A percentile compares a stretch with the other conserved stretches of the same genome.
These are phyloP conservation scores for Pseudochromis fuscus DNA, from an alignment of 2,797 vertebrate species.

Conservation along the genomic window DNA sequence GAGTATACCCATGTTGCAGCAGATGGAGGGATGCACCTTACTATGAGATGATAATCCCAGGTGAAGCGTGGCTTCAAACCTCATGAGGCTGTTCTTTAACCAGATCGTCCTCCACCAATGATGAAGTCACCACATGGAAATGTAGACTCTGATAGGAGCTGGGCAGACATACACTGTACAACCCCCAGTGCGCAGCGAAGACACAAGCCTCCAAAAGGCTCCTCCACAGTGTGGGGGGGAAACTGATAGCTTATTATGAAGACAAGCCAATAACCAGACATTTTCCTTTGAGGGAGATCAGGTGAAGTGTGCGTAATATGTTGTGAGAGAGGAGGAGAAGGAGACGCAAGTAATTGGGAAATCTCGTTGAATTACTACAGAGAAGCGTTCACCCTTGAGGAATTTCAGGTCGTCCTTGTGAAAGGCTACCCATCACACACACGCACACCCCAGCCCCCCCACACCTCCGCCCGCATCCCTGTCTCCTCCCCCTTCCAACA, in stretches of 20 bases:
- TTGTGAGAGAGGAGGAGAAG: conserved; percentile 19
- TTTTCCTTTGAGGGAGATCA: conserved; percentile 55
- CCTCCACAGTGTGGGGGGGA: conserved; percentile 12
- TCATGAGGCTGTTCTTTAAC: conserved; percentile 44
- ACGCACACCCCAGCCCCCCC: conserved; percentile 19
- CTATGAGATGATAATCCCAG: conserved; percentile 13
- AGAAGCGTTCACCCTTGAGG: conserved; percentile 80
- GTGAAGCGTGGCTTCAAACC: conserved; percentile 48
- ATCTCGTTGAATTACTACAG: conserved; percentile 69
- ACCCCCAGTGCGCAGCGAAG: conserved; percentile 43
- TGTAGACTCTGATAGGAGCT: conserved; percentile 25
- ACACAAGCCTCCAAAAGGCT: conserved; percentile 40
- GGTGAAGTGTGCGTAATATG: conserved; percentile 55
- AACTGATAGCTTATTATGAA: conserved; percentile 34
- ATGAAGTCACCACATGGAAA: conserved; percentile 27
- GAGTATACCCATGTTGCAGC: background rate
- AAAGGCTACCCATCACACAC: conserved; percentile 61
- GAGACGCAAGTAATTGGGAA: conserved; percentile 50
- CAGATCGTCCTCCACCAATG: conserved; percentile 10
- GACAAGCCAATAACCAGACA: conserved; percentile 35
- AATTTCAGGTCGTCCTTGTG: conserved; percentile 83
- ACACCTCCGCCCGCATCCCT: conserved; percentile 54
- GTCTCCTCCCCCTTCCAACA: conserved; percentile 71
- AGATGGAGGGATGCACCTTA: conserved; percentile 25
- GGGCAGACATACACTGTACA: conserved; percentile 27